Conservation (phyloP, 2,888 invertebrate species). For the Monochamus alternatus region DNA sequence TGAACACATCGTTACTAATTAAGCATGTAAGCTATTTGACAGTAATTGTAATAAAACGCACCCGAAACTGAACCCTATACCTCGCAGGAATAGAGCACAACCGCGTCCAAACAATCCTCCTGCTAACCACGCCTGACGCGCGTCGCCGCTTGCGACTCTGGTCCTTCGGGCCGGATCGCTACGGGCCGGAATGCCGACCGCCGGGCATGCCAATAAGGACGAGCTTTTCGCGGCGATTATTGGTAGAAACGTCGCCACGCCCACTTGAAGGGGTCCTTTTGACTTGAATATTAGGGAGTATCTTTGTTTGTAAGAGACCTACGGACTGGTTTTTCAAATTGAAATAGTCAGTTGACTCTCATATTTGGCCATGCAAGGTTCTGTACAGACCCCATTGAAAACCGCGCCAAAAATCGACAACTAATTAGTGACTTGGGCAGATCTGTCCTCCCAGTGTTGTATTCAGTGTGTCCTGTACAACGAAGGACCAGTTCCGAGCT, state of each 20-base stretch:
- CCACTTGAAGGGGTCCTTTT: slow-evolving; percentile 67
- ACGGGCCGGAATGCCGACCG: slow-evolving; percentile 70
- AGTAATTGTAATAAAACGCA: slow-evolving; percentile 61
- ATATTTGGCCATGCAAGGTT: slow-evolving; percentile 64
- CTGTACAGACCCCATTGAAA: slow-evolving; percentile 46
- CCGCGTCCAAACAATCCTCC: slow-evolving; percentile 48
- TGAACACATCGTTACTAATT: slow-evolving; percentile 71
- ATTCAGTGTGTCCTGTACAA: slow-evolving; percentile 22
- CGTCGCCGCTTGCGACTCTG: slow-evolving; percentile 32
- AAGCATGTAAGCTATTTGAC: slow-evolving; percentile 69
- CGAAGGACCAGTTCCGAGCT: slow-evolving; percentile 4
- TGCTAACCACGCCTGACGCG: slow-evolving; percentile 57
- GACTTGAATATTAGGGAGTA: slow-evolving; percentile 70
- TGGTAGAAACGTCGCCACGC: slow-evolving; percentile 76
- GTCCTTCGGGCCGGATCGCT: slow-evolving; percentile 50
- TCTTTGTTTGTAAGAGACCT: slow-evolving; percentile 65
- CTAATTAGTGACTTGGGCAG: slow-evolving; percentile 29
- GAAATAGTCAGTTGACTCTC: slow-evolving; percentile 69
- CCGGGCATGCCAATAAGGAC: slow-evolving; percentile 73
- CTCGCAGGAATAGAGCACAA: slow-evolving; percentile 48
- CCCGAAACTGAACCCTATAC: slow-evolving; percentile 54
- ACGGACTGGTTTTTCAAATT: slow-evolving; percentile 68
- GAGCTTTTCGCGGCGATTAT: slow-evolving; percentile 74
- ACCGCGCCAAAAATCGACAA: slow-evolving; percentile 45
- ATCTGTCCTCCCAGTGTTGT: background rate